Percentiles rank a stretch among this genome's conserved stretches.
Conservation (phyloP, 2,888 invertebrate species). For the Cephonodes hylas region DNA sequence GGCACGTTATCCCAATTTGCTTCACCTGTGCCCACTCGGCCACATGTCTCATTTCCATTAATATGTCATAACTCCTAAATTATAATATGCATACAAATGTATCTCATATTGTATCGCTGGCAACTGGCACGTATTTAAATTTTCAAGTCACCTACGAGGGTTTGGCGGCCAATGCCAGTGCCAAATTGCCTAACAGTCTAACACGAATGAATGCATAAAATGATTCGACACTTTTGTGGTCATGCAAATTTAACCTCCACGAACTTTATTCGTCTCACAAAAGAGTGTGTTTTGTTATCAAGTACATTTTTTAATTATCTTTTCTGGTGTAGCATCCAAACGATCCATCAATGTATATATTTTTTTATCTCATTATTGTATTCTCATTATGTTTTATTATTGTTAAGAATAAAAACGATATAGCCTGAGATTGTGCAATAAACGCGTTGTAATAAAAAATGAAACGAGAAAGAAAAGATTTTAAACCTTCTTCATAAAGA, state of each 20-base stretch:
- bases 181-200: too few species aligned
- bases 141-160: too few species aligned
- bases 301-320: not conserved
- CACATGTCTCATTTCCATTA: not conserved
- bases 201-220: too few species aligned
- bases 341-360: slow-evolving; percentile 11
- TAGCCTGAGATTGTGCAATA: slow-evolving; percentile 43
- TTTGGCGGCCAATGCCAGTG: too few species aligned
- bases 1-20: not conserved
- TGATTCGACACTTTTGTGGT: too few species aligned
- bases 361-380: slow-evolving; percentile 30
- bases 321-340: not conserved
- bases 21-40: not conserved
- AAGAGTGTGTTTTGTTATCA: not conserved
- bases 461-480: slow-evolving; percentile 51
- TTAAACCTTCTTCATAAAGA: slow-evolving; percentile 51
- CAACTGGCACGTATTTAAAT: slow-evolving; percentile 16
- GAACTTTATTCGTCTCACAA: not conserved
- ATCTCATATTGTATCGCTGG: not conserved
- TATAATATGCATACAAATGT: not conserved
- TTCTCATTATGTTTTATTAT: slow-evolving; percentile 27
- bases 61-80: not conserved
- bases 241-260: too few species aligned
- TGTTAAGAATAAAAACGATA: slow-evolving; percentile 37
- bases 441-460: slow-evolving; percentile 46